Conservation (phyloP, 1,140 invertebrate species). For the Streblospio benedicti region DNA sequence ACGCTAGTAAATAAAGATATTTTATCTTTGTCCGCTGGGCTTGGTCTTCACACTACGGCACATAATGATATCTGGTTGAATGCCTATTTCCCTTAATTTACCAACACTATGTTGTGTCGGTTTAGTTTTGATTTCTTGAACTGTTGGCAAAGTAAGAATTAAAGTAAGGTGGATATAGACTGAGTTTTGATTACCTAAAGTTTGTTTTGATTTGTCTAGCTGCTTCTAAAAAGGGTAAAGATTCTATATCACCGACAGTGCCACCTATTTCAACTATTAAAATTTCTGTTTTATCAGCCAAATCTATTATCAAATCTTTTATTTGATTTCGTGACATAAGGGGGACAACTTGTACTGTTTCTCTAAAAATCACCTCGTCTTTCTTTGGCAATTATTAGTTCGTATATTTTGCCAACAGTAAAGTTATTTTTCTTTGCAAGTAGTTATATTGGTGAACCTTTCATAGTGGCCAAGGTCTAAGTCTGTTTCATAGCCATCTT, state of each 20-base stretch:
- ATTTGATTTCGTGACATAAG: slow-evolving; percentile 97
- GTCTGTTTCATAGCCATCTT: slow-evolving; percentile 99
- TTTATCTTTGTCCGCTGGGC: slow-evolving; percentile 5
- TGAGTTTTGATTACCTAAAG: slow-evolving; percentile 81
- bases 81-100: slow-evolving; percentile 78
- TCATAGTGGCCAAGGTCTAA: slow-evolving; percentile 99
- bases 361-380: slow-evolving; percentile 89
- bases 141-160: slow-evolving; percentile 60
- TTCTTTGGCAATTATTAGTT: slow-evolving; percentile 86
- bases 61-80: slow-evolving; percentile 77
- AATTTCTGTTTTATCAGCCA: slow-evolving; percentile 70
- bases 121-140: slow-evolving; percentile 95
- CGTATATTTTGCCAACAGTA: slow-evolving; percentile 97
- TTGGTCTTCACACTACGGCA: slow-evolving; percentile 62
- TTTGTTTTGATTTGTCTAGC: slow-evolving; percentile 93
- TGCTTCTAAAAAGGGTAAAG: slow-evolving; percentile 98
- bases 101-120: slow-evolving; percentile 92
- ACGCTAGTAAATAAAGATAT: slow-evolving; percentile 24
- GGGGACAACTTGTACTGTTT: slow-evolving; percentile 98
- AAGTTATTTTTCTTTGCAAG: slow-evolving; percentile 96
- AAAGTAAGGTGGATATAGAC: slow-evolving; percentile 92
- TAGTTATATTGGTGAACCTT: slow-evolving; percentile 85
- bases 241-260: slow-evolving; percentile 96
- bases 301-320: slow-evolving; percentile 92
- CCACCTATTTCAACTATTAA: slow-evolving; percentile 66